Conservation (phyloP, 2,888 invertebrate species). For the Tachina grossa region DNA sequence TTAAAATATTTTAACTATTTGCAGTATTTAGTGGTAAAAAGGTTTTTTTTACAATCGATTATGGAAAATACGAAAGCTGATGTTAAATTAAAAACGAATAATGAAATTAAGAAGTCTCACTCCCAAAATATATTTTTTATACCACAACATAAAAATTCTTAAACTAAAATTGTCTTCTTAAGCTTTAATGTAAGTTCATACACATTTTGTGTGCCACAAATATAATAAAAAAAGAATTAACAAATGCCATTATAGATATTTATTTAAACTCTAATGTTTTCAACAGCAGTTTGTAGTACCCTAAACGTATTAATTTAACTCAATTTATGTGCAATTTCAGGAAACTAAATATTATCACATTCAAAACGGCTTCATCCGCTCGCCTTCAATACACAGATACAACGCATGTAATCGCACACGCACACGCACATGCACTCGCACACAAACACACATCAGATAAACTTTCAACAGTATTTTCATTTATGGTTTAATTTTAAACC, state of each 20-base stretch:
- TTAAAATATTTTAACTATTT: too few species aligned
- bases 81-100: too few species aligned
- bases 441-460: neutral
- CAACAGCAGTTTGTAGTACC: neutral
- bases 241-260: neutral
- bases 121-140: too few species aligned
- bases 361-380: neutral
- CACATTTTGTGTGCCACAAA: neutral
- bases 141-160: too few species aligned
- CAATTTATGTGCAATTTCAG: slow-evolving; percentile 37
- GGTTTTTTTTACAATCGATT: too few species aligned
- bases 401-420: neutral
- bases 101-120: too few species aligned
- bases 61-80: too few species aligned
- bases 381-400: too few species aligned
- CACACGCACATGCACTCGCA: neutral
- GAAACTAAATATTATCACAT: slow-evolving; percentile 18
- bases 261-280: neutral
- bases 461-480: slow-evolving; percentile 23
- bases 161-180: too few species aligned
- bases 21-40: too few species aligned
- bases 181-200: too few species aligned
- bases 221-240: neutral
- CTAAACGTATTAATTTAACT: slow-evolving; percentile 21
- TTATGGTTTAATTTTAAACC: slow-evolving; percentile 40